Evolutionary conservation across 35 echinoderm and acorn worm genomes (phyloP), one percentile per base, ranked within the genome.

Genomic region (Apostichopus californicus): DNA sequence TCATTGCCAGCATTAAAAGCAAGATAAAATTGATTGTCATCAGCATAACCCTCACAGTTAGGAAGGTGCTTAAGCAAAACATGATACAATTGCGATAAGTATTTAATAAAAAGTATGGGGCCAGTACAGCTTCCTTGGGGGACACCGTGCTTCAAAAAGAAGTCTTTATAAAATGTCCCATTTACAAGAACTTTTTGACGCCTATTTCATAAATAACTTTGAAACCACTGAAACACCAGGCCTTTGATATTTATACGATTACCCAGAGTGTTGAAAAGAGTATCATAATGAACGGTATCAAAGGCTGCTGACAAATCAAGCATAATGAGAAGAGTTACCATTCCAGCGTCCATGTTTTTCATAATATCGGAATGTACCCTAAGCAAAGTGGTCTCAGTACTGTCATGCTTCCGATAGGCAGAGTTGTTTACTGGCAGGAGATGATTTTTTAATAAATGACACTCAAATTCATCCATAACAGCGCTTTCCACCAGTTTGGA

Each of bases 1-100:
- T 21, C 52, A 85, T 85, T 20, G 55, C 13, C 2, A 54, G 81
- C 8, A 55, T 85, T 85, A 54, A 85, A 56, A 4, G 81, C 23
- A 56, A 85, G 81, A 60, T 85, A 85, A 12, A 85, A 85, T 54
- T 85, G 81, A 85, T 54, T 85, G 55, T 85, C 81, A 85, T 85
- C 81, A 60, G 81, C 28, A 55, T 85, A 85, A 85, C 23, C 81
- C 23, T 85, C 9, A 85, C 81, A 85, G 10, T 5, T 54, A 56
- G 53, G 56, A 55, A 85, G 81, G 46, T 85, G 81, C 4, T 85
- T 85, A 14, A 13, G 5, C 11, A 85, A 4, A 8, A 85, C 23
- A 85, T 46, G 53, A 56, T 85, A 85, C 9, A 85, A 55, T 54
- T 85, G 81, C 5, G 81, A 85, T 78, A 78, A 7, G 7, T 78